phyloP scores from a whole-genome alignment of 2,113 vertebrate species.

The Oncorhynchus gorbuscha region DNA sequence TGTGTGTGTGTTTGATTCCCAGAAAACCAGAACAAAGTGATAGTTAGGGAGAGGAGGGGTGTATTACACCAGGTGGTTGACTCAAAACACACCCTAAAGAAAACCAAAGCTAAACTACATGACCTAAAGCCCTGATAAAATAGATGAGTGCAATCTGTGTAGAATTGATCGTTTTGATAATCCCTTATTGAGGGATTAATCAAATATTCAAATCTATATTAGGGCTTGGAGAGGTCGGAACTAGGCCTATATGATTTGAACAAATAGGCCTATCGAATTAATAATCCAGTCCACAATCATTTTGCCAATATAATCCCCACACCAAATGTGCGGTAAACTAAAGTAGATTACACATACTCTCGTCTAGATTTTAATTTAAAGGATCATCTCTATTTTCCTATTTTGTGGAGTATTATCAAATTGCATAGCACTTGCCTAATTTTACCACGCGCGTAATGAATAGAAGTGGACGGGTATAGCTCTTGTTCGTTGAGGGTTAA shows the following conservation, averaged over 20 bases:
- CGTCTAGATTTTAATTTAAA: slow-evolving; percentile 53
- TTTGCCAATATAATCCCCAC: slow-evolving; percentile 34
- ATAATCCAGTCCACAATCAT: not conserved
- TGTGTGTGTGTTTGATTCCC: not conserved
- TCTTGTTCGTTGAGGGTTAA: slow-evolving; percentile 28
- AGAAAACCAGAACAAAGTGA: not conserved
- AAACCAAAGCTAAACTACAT: not conserved
- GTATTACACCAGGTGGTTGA: not conserved
- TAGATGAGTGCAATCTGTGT: no score
- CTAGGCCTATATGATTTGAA: no score
- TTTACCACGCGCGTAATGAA: slow-evolving; percentile 32
- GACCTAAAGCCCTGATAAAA: no score
- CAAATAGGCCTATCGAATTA: not conserved
- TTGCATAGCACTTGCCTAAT: slow-evolving; percentile 53
- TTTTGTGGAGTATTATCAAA: slow-evolving; percentile 55
- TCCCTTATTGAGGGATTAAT: not conserved
- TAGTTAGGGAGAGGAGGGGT: no score
- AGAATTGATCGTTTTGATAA: not conserved
- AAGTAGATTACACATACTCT: slow-evolving; percentile 59
- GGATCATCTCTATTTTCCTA: slow-evolving; percentile 63
- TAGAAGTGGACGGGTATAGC: slow-evolving; percentile 19
- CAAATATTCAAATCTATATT: not conserved
- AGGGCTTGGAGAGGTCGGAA: not conserved
- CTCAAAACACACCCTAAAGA: not conserved
- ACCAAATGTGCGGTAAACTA: slow-evolving; percentile 36